These are phyloP conservation scores for Diabrotica undecimpunctata DNA, from an alignment of 1,140 invertebrate genomes.

Conservation along the genomic window DNA sequence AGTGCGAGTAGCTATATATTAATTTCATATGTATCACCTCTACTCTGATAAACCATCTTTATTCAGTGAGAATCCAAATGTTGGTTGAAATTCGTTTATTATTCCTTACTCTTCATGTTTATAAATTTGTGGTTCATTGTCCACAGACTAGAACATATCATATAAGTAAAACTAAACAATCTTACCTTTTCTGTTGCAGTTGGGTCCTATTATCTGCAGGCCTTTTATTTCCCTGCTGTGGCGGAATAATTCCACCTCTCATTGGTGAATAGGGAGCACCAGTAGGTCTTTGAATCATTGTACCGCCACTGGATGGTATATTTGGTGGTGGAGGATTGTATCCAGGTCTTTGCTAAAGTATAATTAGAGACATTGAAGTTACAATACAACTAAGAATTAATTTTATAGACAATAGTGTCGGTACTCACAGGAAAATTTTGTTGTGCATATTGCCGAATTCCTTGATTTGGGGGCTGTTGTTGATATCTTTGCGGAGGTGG, in stretches of 20 bases:
- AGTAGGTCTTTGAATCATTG: conserved; percentile 55
- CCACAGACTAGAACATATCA: conserved; percentile 11
- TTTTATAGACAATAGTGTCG: neutral
- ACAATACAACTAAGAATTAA: too few species aligned
- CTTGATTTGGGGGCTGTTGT: conserved; percentile 55
- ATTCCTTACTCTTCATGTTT: too few species aligned
- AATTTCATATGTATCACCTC: too few species aligned
- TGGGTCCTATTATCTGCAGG: conserved; percentile 58
- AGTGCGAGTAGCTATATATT: too few species aligned
- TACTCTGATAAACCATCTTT: too few species aligned
- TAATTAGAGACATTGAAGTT: too few species aligned
- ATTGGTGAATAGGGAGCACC: conserved; percentile 57
- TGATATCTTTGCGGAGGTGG: conserved; percentile 59
- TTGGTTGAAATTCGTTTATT: too few species aligned
- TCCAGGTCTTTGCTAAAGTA: conserved; percentile 41
- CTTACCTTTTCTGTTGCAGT: conserved; percentile 61
- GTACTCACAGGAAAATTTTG: conserved; percentile 59
- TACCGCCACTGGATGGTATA: conserved; percentile 53
- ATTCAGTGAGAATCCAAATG: too few species aligned
- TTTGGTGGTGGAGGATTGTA: conserved; percentile 54
- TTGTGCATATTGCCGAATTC: conserved; percentile 58
- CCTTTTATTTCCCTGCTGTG: conserved; percentile 55
- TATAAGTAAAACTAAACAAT: too few species aligned
- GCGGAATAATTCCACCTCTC: conserved; percentile 56
- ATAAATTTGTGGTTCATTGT: neutral